Conservation (phyloP, 2,888 invertebrate genomes). For the Agonopterix arenella region DNA sequence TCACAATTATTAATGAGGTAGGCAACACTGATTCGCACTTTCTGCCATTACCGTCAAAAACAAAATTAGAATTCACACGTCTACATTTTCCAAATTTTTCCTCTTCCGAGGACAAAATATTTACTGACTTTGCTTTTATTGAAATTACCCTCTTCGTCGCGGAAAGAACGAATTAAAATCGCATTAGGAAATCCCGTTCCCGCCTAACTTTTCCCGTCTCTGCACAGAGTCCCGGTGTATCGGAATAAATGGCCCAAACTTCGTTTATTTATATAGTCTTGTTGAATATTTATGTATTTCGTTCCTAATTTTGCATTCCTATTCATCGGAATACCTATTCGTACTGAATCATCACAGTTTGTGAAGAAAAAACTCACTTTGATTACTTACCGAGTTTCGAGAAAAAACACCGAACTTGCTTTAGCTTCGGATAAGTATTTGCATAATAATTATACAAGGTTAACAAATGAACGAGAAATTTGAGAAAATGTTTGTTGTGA, state of each 20-base stretch:
- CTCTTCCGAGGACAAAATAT: slow-evolving; percentile 41
- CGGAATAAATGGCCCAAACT: slow-evolving; percentile 74
- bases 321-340: slow-evolving; percentile 37
- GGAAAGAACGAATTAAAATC: slow-evolving; percentile 74
- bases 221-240: slow-evolving; percentile 67
- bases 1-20: slow-evolving; percentile 18
- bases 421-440: not conserved
- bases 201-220: slow-evolving; percentile 71
- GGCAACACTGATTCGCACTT: slow-evolving; percentile 22
- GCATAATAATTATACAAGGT: not conserved
- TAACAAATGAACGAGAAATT: too few relatives aligned
- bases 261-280: slow-evolving; percentile 72
- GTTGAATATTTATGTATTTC: slow-evolving; percentile 70
- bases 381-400: not conserved
- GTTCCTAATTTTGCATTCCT: slow-evolving; percentile 58
- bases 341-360: slow-evolving; percentile 15
- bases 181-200: slow-evolving; percentile 74
- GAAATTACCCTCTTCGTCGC: slow-evolving; percentile 67
- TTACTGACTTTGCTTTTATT: slow-evolving; percentile 61
- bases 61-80: slow-evolving; percentile 28
- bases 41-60: slow-evolving; percentile 14
- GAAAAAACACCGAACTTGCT: not conserved
- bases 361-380: not conserved
- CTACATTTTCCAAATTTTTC: slow-evolving; percentile 13
- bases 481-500: too few relatives aligned